phyloP scores from a whole-genome alignment of 1,140 invertebrate genomes.

The Leptoteleia sp. region DNA sequence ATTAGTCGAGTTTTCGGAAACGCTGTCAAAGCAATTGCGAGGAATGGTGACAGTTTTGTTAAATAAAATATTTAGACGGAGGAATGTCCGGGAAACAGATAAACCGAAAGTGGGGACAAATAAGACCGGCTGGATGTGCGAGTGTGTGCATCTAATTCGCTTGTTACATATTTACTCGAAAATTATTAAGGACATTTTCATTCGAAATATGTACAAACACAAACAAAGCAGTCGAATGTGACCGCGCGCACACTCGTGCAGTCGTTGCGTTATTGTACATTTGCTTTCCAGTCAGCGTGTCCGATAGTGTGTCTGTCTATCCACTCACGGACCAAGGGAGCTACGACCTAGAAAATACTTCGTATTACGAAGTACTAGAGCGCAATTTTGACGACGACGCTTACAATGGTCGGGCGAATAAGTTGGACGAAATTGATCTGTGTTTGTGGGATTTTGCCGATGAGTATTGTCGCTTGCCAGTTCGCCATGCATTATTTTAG shows the following conservation, averaged over 20 bases:
- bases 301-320: slow-evolving; percentile 51
- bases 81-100: no score
- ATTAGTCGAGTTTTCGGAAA: no score
- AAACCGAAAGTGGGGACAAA: no score
- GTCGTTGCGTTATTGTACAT: slow-evolving; percentile 49
- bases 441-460: slow-evolving; percentile 46
- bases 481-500: background rate
- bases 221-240: slow-evolving; percentile 24
- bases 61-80: no score
- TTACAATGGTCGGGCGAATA: slow-evolving; percentile 48
- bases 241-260: slow-evolving; percentile 16
- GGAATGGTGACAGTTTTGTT: no score
- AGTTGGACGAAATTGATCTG: slow-evolving; percentile 52
- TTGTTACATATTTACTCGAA: slow-evolving; percentile 27
- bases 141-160: slow-evolving; percentile 21
- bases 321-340: slow-evolving; percentile 38
- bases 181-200: slow-evolving; percentile 41
- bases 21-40: no score
- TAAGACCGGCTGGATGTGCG: no score
- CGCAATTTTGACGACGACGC: slow-evolving; percentile 55
- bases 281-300: slow-evolving; percentile 41
- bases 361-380: slow-evolving; percentile 53
- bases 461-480: slow-evolving; percentile 32
- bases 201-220: slow-evolving; percentile 17
- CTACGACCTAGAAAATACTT: slow-evolving; percentile 58